Conservation (phyloP, 2,888 invertebrate genomes). For the Oeneis ivallda region DNA sequence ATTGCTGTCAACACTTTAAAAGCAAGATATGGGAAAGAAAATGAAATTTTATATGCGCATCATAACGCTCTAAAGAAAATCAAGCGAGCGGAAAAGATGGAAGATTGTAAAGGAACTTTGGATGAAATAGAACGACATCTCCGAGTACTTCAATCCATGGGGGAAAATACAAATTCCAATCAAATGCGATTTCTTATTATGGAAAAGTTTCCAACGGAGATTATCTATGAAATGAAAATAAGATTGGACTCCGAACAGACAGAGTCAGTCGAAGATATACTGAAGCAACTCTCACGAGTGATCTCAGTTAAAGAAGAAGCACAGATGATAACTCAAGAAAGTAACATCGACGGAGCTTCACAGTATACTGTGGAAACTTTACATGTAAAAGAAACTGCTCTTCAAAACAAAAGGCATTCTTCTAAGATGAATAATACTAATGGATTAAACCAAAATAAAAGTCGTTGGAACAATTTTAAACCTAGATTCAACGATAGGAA, state of each 20-base stretch:
- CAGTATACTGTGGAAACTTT: conserved; percentile 23
- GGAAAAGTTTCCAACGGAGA: conserved; percentile 33
- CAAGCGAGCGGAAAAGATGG: too few relatives aligned
- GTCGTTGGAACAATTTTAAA: background rate
- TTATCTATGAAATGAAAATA: conserved; percentile 35
- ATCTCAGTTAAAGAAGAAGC: conserved; percentile 31
- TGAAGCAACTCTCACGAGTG: too few relatives aligned
- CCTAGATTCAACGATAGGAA: background rate
- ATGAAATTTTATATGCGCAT: too few relatives aligned
- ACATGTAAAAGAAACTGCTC: conserved; percentile 6
- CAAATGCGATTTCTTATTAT: too few relatives aligned
- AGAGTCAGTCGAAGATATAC: conserved; percentile 30
- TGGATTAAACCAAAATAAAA: too few relatives aligned
- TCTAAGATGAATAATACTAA: conserved; percentile 4
- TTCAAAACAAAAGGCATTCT: background rate
- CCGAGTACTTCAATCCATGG: conserved; percentile 40
- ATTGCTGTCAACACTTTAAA: too few relatives aligned
- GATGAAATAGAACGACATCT: conserved; percentile 38
- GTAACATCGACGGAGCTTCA: conserved; percentile 1
- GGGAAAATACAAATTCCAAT: conserved; percentile 41
- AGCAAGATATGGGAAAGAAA: too few relatives aligned
- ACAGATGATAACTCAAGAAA: conserved; percentile 16
- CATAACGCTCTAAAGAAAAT: too few relatives aligned
- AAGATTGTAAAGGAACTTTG: conserved; percentile 40
- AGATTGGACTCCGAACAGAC: conserved; percentile 22